Base-by-base conservation (phyloP, 2,888 invertebrate species). In the Mimas tiliae region DNA sequence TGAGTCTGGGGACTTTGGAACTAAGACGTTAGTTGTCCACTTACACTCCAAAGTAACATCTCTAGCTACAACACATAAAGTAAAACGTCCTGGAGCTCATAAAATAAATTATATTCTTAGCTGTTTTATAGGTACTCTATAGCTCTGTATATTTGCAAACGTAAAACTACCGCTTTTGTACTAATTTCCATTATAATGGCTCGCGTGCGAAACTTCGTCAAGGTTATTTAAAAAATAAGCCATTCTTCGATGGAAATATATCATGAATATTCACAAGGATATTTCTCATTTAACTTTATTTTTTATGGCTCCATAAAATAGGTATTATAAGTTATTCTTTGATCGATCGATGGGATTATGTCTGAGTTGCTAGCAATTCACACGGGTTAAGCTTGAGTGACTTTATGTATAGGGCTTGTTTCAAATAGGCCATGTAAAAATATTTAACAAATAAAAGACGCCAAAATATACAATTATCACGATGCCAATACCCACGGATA, bases 141-240 rank as follows among this genome's bases (percentile, higher is more conserved):
- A 48, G 48, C 33, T 14, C n/a, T 53, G 27, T 50, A 19, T 9
- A 42, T 42, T 58, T 42, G 58, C 58, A 19, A 58, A 58, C 42
- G 19, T 38, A 58, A 12, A 58, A 42, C 42, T 58, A 42, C 19
- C 38, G 58, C 58, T 38, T 58, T 1, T 42, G 16, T 38, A 42
- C 58, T 42, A 58, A 58, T 58, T 58, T 58, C 58, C 58, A 58
- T 58, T 19, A 58, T 58, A 42, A 58, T 19, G 58, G 68, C 62
- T 66, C 7, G 69, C 69, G 69, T 69, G 68, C 63, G 52, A 68
- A 68, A 66, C 52, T 48, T 50, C 47, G 63, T 63, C 69, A 67
- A 69, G 69, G 67, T 65, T 65, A 69, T 58, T 19, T 63, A 52
- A 65, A 69, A 69, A 64, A 67, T 63, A 67, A 65, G 50, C 63